A percentile compares a stretch with the other conserved stretches of the same genome.
Conservation (phyloP, 2,888 invertebrate genomes). For the Thumatha senex region DNA sequence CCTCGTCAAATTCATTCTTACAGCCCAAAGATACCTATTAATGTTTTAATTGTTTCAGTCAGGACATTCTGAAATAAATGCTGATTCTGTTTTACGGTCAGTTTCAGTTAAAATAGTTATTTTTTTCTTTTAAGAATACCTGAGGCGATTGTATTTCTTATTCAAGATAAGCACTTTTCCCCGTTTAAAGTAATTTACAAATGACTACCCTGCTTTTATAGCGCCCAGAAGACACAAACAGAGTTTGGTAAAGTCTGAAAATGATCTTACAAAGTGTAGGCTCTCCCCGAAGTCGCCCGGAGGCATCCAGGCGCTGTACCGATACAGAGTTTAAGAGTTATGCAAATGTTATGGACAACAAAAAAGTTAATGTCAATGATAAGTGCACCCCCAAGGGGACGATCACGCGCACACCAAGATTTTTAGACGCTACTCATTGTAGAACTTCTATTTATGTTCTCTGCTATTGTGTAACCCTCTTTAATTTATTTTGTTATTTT, state of each 20-base stretch:
- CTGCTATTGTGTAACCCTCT: slow-evolving; percentile 58
- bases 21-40: slow-evolving; percentile 14
- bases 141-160: slow-evolving; percentile 10
- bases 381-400: slow-evolving; percentile 73
- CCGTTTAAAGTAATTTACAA: slow-evolving; percentile 62
- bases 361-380: slow-evolving; percentile 83
- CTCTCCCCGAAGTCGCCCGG: slow-evolving; percentile 66
- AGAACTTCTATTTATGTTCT: slow-evolving; percentile 48
- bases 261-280: slow-evolving; percentile 81
- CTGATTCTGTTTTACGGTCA: background rate
- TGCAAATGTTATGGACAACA: slow-evolving; percentile 84
- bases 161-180: slow-evolving; percentile 29
- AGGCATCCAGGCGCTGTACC: slow-evolving; percentile 60
- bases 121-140: slow-evolving; percentile 1
- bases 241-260: slow-evolving; percentile 71
- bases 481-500: slow-evolving; percentile 62
- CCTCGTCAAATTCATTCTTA: slow-evolving; percentile 50
- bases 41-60: slow-evolving; percentile 20
- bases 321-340: slow-evolving; percentile 76
- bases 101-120: background rate
- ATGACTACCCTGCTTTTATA: slow-evolving; percentile 56
- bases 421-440: slow-evolving; percentile 48
- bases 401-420: slow-evolving; percentile 58
- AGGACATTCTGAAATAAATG: background rate
- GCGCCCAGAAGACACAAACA: slow-evolving; percentile 61